Evolutionary conservation across 64 coral and sea anemone species (phyloP), one percentile per base, ranked within the genome.

Genomic region (Dendronephthya gigantea): DNA sequence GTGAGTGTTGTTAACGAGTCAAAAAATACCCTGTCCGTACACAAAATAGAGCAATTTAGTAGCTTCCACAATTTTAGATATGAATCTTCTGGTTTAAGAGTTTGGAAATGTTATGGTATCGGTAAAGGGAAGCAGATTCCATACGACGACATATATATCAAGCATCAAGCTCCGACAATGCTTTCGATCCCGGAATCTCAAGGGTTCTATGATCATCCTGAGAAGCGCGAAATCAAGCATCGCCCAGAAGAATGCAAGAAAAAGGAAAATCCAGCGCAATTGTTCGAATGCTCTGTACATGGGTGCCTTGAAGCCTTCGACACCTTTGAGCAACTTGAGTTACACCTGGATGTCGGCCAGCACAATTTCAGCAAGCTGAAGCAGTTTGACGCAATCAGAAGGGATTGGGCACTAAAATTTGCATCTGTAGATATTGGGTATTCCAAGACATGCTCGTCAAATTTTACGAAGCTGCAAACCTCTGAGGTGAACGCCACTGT

Each of bases 221-320:
- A n/a, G n/a, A n/a, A n/a, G n/a, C n/a, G n/a, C n/a, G n/a, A n/a
- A n/a, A n/a, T n/a, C n/a, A n/a, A n/a, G n/a, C n/a, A n/a, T n/a
- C n/a, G n/a, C n/a, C n/a, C n/a, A n/a, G n/a, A 40, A 50, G 17
- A 70, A 13, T 68, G 70, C 32, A 43, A 33, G 39, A 74, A 83
- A 56, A 56, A 75, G 3, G 16, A 8, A n/a, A 4, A 4, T 40
- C 81, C 37, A 29, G 41, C 23, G 27, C 35, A 48, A 81, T 19
- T 92, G 7, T 93, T 93, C 85, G 56, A 85, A 25, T 93, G 92
- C 84, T 75, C 92, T 16, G 85, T 84, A 59, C 86, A 81, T n/a
- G 52, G 68, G 22, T 93, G 92, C 82, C 69, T 30, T 39, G 51
- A 90, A 85, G 62, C 59, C 16, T 93, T 93, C 40, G 48, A 33